Evolutionary conservation across 2,113 vertebrate species (phyloP), one percentile per base, ranked within the genome.

Genomic region (Pomatorhinus ruficollis): DNA sequence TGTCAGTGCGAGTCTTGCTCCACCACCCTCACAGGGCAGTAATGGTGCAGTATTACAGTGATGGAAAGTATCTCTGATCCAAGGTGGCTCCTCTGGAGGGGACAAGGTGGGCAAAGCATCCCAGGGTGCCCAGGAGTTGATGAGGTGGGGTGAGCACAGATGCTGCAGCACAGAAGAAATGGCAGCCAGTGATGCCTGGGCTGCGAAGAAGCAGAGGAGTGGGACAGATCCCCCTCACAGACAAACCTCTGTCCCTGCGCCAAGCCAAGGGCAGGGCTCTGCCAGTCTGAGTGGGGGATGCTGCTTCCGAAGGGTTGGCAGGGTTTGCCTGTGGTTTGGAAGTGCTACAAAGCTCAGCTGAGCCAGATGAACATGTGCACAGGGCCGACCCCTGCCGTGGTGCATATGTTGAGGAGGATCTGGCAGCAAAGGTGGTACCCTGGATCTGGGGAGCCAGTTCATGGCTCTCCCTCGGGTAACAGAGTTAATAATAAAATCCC

Each of bases 351-450:
- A 71, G 74, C 54, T 91, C 72, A 44, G 47, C 49, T 1, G 12
- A n/a, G 69, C 77, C 95, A 95, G 93, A 87, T 56, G 91, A 95
- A 87, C 91, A 79, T 63, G 74, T 91, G 89, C 89, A 52, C 35
- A 1, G 70, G 57, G 45, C 79, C 0, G 0, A 56, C 40, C 69
- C 83, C 93, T 0, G 40, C 93, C 53, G 56, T 0, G 18, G 65
- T 33, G 89, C 93, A 79, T 94, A 87, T 89, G 93, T 7, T 89
- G 74, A 49, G 77, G 68, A 75, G 89, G 61, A 60, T 75, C 83
- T 79, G 92, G 87, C 81, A 89, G 69, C 6, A 42, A 52, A 44
- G 12, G 54, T 0, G 0, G 21, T 71, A 39, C 83, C 65, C 74
- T 56, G 72, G 19, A 7, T 83, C 57, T 50, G 33, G 9, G 19